A percentile compares a stretch with the other conserved stretches of the same genome.
These are phyloP conservation scores for Tenthredo livida DNA, from an alignment of 2,888 invertebrate genomes.

Conservation along the genomic window DNA sequence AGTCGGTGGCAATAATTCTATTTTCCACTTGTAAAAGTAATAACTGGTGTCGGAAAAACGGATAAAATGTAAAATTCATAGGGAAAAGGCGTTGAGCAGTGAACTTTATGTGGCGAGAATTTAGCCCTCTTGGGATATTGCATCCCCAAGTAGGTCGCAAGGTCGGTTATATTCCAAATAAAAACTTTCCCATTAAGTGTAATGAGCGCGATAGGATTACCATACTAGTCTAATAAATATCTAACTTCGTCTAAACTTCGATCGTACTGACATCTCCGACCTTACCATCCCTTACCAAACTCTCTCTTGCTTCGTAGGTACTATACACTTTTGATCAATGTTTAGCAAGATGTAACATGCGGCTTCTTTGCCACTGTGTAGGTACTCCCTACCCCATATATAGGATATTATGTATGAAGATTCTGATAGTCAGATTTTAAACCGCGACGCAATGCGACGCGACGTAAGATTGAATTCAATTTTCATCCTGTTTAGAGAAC, in stretches of 20 bases:
- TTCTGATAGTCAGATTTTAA: not conserved
- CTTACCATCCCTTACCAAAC: not conserved
- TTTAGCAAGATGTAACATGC: not conserved
- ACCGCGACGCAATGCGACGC: slow-evolving; percentile 20
- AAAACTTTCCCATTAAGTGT: slow-evolving; percentile 47
- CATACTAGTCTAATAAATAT: slow-evolving; percentile 38
- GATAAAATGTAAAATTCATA: slow-evolving; percentile 54
- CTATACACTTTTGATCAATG: not conserved
- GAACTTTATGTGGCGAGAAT: slow-evolving; percentile 48
- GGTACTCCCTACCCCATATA: no score
- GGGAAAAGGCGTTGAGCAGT: slow-evolving; percentile 50
- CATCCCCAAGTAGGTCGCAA: slow-evolving; percentile 53
- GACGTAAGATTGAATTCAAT: slow-evolving; percentile 38
- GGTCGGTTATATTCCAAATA: slow-evolving; percentile 43
- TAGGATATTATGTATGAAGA: no score
- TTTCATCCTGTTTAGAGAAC: not conserved
- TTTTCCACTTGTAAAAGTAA: slow-evolving; percentile 49
- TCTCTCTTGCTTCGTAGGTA: not conserved
- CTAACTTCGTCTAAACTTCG: slow-evolving; percentile 13
- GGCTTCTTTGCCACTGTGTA: not conserved
- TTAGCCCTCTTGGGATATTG: slow-evolving; percentile 53
- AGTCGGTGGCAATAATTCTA: slow-evolving; percentile 38
- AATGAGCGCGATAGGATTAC: slow-evolving; percentile 46
- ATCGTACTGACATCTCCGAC: not conserved
- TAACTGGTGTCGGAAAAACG: slow-evolving; percentile 48